Evolutionary conservation across 2,888 invertebrate species (phyloP), one percentile per base, ranked within the genome.

Genomic region (Galerucella nymphaeae): DNA sequence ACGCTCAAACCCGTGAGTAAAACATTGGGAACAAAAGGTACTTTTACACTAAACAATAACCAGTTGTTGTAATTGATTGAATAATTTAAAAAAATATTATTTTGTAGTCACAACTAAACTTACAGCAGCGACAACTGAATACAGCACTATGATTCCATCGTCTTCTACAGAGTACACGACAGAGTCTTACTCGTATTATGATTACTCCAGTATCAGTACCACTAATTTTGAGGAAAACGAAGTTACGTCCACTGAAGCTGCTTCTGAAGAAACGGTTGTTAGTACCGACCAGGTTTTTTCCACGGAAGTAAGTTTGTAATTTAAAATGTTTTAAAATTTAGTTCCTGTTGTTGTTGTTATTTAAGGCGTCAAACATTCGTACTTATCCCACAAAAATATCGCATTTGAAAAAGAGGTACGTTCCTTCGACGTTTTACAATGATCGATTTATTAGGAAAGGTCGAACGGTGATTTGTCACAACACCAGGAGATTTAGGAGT

Each of bases 401-500:
- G 16, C 64, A 67, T 18, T 79, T 82, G 6, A 81, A 81, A 59
- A 82, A 78, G 69, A 80, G 84, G 64, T 80, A 86, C 0, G 82
- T 86, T 8, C 84, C 85, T 1, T 87, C 86, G 0, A 81, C 62
- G 0, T 88, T 87, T 77, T 88, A 87, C 76, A 86, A 88, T 72
- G 68, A 67, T 30, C 71, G 74, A 75, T 75, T 75, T 77, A 75
- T 70, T 79, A 79, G 75, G 13, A 71, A 53, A 10, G 76, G 80
- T 6, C 77, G 81, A 68, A 78, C 75, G 6, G 89, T 92, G 0
- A 87, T 89, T 5, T 93, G 93, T 79, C 90, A 90, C 78, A 92
- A 92, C 81, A 89, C 91, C 0, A 88, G 95, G 67, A 88, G 91
- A 68, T 97, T 96, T 84, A 87, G 92, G 4, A 95, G 96, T 0